These are phyloP conservation scores for Penelope pileata DNA, from an alignment of 2,113 vertebrate species.

Conservation along the genomic window DNA sequence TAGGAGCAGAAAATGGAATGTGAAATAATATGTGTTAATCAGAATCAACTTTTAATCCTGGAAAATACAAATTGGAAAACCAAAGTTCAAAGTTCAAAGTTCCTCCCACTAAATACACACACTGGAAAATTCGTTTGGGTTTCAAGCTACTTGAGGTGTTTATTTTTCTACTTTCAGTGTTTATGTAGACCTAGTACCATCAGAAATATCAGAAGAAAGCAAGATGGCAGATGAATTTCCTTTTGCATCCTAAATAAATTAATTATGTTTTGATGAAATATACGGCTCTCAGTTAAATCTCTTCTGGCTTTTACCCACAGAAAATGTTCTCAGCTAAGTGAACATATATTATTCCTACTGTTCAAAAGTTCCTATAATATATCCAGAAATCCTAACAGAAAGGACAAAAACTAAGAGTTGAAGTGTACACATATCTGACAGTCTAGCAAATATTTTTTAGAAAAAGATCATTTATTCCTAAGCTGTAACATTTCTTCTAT, in stretches of 20 bases:
- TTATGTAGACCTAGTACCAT: background rate
- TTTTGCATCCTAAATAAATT: background rate
- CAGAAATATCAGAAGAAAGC: background rate
- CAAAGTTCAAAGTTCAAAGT: background rate
- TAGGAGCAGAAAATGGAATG: background rate
- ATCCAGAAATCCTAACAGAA: background rate
- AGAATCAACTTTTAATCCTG: background rate
- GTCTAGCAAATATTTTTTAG: background rate
- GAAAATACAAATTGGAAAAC: background rate
- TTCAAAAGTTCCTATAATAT: background rate
- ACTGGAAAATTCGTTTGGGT: background rate
- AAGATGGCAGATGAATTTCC: background rate
- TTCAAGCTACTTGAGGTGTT: background rate
- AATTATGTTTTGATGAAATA: background rate
- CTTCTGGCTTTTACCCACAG: background rate
- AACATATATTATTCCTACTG: background rate
- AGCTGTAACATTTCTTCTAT: background rate
- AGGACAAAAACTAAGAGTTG: background rate
- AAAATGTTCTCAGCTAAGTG: background rate
- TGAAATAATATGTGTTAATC: background rate
- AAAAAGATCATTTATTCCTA: background rate
- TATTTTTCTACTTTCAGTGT: background rate
- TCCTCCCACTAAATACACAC: accelerated
- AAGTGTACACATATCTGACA: background rate
- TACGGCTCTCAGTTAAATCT: background rate